Evolutionary conservation across 2,113 vertebrate genomes (phyloP).

Genomic region (Anarhynchus alexandrinus): DNA sequence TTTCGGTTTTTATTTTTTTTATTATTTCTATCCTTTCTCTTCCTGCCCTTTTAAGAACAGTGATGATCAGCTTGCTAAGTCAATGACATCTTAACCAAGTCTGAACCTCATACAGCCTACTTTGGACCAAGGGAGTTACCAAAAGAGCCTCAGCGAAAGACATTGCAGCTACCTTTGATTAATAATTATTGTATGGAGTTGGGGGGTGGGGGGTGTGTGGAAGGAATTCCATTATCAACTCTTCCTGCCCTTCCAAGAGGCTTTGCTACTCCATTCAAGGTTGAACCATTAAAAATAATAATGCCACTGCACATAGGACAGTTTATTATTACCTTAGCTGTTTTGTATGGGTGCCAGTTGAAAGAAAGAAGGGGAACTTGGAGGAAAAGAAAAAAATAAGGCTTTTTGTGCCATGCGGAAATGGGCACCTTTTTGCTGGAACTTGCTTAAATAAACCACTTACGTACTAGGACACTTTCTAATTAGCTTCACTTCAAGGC

Average conservation of each 20-base stretch:
- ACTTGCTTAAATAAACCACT: constrained; percentile 1
- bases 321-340: background rate
- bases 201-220: too few species aligned
- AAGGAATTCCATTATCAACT: background rate
- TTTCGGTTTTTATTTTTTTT: background rate
- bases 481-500: constrained; percentile 26
- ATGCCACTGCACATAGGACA: background rate
- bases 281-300: constrained; percentile 29
- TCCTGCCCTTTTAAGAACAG: background rate
- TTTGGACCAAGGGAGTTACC: background rate
- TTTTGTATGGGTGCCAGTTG: background rate
- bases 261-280: background rate
- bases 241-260: background rate
- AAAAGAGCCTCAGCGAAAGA: background rate
- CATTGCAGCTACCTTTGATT: background rate
- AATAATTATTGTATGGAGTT: background rate
- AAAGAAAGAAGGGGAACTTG: background rate
- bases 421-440: background rate
- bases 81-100: background rate
- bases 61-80: background rate
- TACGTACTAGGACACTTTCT: background rate
- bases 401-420: background rate
- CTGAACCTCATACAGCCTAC: background rate
- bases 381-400: background rate
- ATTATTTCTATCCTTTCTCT: background rate